phyloP scores from a whole-genome alignment of 2,113 vertebrate genomes.

The Chionodraco myersi region DNA sequence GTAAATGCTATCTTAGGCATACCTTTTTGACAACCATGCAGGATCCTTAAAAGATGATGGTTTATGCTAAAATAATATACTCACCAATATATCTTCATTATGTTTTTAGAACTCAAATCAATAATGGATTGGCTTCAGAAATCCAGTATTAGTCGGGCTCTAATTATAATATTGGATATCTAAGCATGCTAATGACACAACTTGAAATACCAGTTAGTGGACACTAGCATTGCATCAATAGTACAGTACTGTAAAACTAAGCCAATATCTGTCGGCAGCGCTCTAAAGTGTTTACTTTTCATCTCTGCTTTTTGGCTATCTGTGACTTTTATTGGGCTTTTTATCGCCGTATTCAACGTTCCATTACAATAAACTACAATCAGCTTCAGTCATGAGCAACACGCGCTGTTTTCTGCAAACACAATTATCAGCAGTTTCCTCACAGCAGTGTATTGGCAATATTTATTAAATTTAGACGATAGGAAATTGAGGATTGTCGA shows the following conservation, averaged over 20 bases:
- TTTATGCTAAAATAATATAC: not conserved
- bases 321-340: conserved; percentile 53
- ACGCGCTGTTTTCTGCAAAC: conserved; percentile 40
- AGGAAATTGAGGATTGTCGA: conserved; percentile 14
- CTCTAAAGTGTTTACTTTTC: conserved; percentile 45
- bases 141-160: not conserved
- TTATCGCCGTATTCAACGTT: conserved; percentile 54
- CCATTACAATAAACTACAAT: conserved; percentile 60
- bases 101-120: not conserved
- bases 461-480: conserved; percentile 38
- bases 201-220: conserved; percentile 30
- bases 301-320: conserved; percentile 21
- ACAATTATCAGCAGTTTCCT: conserved; percentile 28
- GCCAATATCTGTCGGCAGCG: conserved; percentile 49
- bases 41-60: not conserved
- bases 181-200: not conserved
- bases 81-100: not conserved
- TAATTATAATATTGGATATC: conserved; percentile 7
- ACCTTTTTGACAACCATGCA: too few relatives aligned
- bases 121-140: not conserved
- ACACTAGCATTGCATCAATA: conserved; percentile 32
- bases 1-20: not conserved
- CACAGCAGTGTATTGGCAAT: not conserved
- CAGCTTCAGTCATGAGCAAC: conserved; percentile 38
- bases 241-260: conserved; percentile 35